Conservation (phyloP, 1,140 invertebrate genomes). For the Sitodiplosis mosellana region DNA sequence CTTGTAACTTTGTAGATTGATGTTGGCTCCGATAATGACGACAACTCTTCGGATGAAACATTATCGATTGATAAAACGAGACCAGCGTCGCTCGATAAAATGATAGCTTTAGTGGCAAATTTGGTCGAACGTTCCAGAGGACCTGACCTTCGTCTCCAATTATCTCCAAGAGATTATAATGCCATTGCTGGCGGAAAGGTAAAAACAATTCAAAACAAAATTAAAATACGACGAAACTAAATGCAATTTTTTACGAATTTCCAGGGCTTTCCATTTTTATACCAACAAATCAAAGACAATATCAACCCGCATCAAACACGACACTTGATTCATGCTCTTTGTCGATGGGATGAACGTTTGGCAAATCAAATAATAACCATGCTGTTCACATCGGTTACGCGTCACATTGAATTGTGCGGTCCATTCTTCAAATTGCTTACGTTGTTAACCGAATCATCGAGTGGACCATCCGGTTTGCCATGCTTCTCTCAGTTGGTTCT, state of each 20-base stretch:
- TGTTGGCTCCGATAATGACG: constrained; percentile 59
- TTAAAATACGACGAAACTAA: too few relatives aligned
- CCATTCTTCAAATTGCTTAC: constrained; percentile 84
- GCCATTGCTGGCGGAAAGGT: constrained; percentile 73
- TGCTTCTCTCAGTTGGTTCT: constrained; percentile 78
- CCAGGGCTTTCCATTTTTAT: constrained; percentile 78
- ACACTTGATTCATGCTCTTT: constrained; percentile 79
- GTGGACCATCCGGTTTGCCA: constrained; percentile 60
- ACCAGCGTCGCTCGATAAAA: constrained; percentile 84
- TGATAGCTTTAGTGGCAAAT: constrained; percentile 76
- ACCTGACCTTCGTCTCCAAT: constrained; percentile 48
- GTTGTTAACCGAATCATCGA: constrained; percentile 52
- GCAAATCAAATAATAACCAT: constrained; percentile 71
- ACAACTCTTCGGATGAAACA: constrained; percentile 36
- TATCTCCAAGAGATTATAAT: constrained; percentile 60
- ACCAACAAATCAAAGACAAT: constrained; percentile 84
- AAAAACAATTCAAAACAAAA: constrained; percentile 7
- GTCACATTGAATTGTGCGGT: constrained; percentile 69
- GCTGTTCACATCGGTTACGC: constrained; percentile 76
- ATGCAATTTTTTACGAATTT: too few relatives aligned
- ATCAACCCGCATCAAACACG: constrained; percentile 82
- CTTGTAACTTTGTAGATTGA: constrained; percentile 28
- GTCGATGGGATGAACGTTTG: constrained; percentile 72
- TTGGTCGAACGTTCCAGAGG: constrained; percentile 76
- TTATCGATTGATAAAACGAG: constrained; percentile 45